Base-by-base conservation (phyloP, 2,888 invertebrate species). In the Andrena minutula region DNA sequence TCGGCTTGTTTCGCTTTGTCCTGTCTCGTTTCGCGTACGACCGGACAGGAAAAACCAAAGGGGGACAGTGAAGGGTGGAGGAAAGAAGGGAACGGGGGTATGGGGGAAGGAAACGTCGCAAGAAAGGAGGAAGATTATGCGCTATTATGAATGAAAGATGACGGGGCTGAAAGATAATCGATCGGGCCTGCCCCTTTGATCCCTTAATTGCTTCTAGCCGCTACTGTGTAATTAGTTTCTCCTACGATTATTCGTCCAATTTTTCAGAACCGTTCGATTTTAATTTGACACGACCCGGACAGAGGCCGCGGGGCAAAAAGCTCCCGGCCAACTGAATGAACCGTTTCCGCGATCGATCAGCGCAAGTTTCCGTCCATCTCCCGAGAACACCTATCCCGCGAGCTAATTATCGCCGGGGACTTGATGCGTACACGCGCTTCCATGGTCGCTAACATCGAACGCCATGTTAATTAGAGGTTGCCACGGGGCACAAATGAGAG, bases 381-480 rank as follows among this genome's bases (percentile, higher is more conserved):
- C 23, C 63, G 35, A 41, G 72, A 30, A 12, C 32, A 47, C 28
- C 30, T 4, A 12, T n/a, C 49, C 2, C 32, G 6, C 12, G 1
- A 26, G 41, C 64, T 28, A 16, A 56, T 56, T 56, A 56, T 56
- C 23, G n/a, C 16, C 32, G 51, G 20, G 8, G 58, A 63, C 63
- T 49, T 61, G 12, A 26, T 63, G 7, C 58, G 69, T 60, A 69
- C 51, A 81, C 66, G 70, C 41, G 41, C 41, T 69, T 70, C 53
- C 75, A 78, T 68, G 86, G 69, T 60, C 73, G 71, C 77, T 75
- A 72, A 65, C 65, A 70, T 64, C 69, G 76, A 56, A 26, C 66
- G 78, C 76, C 70, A 72, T 76, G 75, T 80, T 86, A 86, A 86
- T 86, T 81, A 82, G 73, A 78, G 84, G 78, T 78, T 69, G 83